phyloP scores from a whole-genome alignment of 2,797 vertebrate genomes.

The Ctenosaura bakeri region DNA sequence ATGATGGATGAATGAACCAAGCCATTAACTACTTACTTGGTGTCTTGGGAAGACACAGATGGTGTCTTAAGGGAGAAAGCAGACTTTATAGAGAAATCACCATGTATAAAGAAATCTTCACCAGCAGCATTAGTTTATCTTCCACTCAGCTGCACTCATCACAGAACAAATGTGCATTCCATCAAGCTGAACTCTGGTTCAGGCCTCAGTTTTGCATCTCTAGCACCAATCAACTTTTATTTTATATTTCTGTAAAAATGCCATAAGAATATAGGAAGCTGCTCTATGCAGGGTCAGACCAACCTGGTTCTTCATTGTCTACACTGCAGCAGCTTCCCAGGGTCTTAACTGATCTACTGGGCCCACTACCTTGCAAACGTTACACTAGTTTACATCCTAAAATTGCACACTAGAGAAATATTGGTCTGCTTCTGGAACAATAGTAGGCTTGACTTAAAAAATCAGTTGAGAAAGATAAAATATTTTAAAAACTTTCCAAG shows the following conservation, averaged over 20 bases:
- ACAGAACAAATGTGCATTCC: background rate
- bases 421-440: background rate
- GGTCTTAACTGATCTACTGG: background rate
- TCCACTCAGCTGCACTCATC: background rate
- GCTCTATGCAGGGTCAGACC: background rate
- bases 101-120: background rate
- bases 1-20: background rate
- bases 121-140: background rate
- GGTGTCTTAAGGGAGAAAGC: background rate
- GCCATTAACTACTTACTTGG: background rate
- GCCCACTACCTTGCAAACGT: background rate
- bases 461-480: background rate
- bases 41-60: background rate
- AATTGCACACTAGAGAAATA: background rate
- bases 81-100: background rate
- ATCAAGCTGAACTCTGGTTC: background rate
- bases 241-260: background rate
- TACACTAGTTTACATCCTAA: conserved; percentile 5
- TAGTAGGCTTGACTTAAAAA: background rate
- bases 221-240: background rate
- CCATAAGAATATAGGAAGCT: no score
- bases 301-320: background rate
- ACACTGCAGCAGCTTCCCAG: background rate
- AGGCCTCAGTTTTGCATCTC: background rate
- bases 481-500: no score